Evolutionary conservation across 2,797 vertebrate genomes (phyloP).

Genomic region (Myiothlypis coronata): DNA sequence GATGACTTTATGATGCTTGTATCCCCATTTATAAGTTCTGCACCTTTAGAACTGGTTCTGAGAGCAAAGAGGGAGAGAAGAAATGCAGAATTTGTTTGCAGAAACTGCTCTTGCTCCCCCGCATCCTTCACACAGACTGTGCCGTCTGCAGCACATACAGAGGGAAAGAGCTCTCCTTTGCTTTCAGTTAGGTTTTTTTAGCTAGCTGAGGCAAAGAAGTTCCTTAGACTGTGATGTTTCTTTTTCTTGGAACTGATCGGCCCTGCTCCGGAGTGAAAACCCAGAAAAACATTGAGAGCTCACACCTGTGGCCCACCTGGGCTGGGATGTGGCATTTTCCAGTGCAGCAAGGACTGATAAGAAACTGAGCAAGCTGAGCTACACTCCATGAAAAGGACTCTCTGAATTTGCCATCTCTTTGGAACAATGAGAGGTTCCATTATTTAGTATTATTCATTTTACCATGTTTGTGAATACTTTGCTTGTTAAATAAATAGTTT

Average conservation of each 20-base stretch:
- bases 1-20: neutral
- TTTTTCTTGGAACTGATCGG: neutral
- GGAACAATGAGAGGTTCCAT: neutral
- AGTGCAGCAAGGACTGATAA: neutral
- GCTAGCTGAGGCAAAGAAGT: neutral
- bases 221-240: neutral
- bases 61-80: accelerated
- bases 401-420: neutral
- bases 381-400: neutral
- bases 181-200: neutral
- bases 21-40: neutral
- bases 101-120: neutral
- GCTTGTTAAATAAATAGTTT: neutral
- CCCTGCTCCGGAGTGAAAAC: neutral
- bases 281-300: neutral
- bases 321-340: neutral
- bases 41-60: neutral
- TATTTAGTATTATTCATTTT: neutral
- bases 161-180: neutral
- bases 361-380: neutral
- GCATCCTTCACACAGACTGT: accelerated
- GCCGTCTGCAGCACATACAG: neutral
- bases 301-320: neutral
- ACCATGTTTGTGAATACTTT: neutral
- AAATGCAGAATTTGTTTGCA: neutral